These are phyloP conservation scores for Anoplius nigerrimus DNA, from an alignment of 2,888 invertebrate genomes.

Conservation along the genomic window DNA sequence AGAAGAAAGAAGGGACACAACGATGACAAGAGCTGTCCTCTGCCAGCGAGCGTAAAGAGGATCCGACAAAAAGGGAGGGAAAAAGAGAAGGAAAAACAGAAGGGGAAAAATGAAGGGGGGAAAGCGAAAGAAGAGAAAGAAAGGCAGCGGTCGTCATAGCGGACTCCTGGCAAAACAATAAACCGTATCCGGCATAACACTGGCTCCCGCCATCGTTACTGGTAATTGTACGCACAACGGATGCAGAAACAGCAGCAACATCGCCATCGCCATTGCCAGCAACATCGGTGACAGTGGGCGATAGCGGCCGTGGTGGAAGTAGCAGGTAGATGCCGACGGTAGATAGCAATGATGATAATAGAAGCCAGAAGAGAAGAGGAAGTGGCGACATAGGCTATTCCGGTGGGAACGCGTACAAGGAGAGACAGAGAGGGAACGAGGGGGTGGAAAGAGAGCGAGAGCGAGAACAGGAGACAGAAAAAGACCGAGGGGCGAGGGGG, in stretches of 20 bases:
- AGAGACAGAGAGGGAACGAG: background rate
- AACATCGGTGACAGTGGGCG: conserved; percentile 2
- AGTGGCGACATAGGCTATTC: no score
- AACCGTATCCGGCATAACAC: no score
- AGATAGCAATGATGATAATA: conserved; percentile 3
- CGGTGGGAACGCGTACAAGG: background rate
- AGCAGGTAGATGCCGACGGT: background rate
- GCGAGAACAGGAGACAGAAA: background rate
- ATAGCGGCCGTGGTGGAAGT: background rate
- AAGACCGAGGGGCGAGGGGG: background rate
- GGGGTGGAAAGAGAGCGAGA: background rate
- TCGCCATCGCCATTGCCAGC: background rate
- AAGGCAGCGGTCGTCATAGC: background rate
- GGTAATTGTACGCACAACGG: no score
- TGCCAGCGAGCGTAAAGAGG: conserved; percentile 6
- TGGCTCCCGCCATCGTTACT: no score
- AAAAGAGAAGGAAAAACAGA: conserved; percentile 14
- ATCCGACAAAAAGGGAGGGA: no score
- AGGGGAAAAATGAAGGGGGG: conserved; percentile 25
- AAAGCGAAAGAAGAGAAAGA: conserved; percentile 9
- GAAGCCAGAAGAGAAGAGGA: background rate
- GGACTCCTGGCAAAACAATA: no score
- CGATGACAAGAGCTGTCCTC: conserved; percentile 5
- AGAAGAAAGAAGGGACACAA: conserved; percentile 12
- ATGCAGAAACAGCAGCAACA: background rate